phyloP scores from a whole-genome alignment of 2,113 vertebrate genomes.

The Tachuris rubrigastra region DNA sequence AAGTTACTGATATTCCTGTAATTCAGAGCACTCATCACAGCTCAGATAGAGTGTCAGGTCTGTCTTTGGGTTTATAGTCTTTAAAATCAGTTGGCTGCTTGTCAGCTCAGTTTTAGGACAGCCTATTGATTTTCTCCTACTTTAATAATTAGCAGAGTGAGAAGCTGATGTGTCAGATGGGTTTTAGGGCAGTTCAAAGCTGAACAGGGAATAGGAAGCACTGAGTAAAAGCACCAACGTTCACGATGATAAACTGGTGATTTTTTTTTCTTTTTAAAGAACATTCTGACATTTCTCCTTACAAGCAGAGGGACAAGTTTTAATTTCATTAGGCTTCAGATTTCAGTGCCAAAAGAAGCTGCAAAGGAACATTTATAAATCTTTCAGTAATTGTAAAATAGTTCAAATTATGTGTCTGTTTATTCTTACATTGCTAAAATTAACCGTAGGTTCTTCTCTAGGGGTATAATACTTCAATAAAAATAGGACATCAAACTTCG shows the following conservation, averaged over 20 bases:
- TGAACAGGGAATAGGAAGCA: background rate
- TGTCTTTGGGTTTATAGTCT: background rate
- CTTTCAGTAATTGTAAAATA: background rate
- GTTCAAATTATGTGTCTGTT: background rate
- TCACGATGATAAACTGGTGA: background rate
- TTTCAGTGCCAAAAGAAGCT: background rate
- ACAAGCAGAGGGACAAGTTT: background rate
- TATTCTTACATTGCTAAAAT: background rate
- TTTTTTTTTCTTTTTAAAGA: background rate
- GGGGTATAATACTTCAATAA: background rate
- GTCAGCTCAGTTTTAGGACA: background rate
- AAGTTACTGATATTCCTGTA: background rate
- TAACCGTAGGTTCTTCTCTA: background rate
- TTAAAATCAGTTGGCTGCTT: background rate
- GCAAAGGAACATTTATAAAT: background rate
- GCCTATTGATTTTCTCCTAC: background rate
- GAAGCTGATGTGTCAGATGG: fast-evolving
- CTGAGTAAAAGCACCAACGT: background rate
- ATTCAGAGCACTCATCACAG: background rate
- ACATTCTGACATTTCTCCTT: background rate
- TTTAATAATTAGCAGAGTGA: background rate
- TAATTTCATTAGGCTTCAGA: background rate
- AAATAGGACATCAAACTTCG: background rate
- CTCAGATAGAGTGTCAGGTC: background rate
- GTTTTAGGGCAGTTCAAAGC: background rate